These are phyloP conservation scores for Chelonus insularis DNA, from an alignment of 1,140 invertebrate species.

Conservation along the genomic window DNA sequence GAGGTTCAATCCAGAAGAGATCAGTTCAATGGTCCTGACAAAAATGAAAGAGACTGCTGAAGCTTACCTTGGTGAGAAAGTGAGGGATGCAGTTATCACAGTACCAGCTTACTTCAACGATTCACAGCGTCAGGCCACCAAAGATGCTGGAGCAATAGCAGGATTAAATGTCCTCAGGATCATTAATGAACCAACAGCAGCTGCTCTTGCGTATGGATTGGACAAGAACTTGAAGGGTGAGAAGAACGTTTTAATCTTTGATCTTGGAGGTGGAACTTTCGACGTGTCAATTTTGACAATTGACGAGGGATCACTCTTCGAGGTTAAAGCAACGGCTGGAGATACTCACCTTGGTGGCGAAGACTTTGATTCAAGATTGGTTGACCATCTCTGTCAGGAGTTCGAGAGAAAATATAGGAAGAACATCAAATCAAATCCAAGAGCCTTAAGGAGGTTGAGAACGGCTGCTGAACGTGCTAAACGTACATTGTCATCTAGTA, in stretches of 20 bases:
- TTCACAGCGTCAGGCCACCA: background rate
- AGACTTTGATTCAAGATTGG: conserved; percentile 3
- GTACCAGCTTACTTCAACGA: background rate
- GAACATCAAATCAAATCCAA: background rate
- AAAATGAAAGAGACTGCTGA: background rate
- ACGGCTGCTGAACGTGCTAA: background rate
- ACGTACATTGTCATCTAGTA: background rate
- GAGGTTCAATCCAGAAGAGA: background rate
- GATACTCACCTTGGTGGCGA: background rate
- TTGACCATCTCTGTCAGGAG: background rate
- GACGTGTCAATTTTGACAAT: background rate
- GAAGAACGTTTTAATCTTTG: background rate
- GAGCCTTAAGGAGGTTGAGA: background rate
- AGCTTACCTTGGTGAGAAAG: background rate
- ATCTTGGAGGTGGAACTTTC: background rate
- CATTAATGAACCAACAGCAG: background rate
- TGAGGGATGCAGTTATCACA: background rate
- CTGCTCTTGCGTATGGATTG: background rate
- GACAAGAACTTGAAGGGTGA: background rate
- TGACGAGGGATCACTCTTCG: background rate
- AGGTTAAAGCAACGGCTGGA: background rate
- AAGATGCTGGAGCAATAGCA: background rate
- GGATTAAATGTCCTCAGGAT: background rate
- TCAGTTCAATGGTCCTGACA: background rate
- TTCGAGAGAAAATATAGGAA: background rate